These are phyloP conservation scores for Rhodinocichla rosea DNA, from an alignment of 2,113 vertebrate genomes.

Conservation along the genomic window DNA sequence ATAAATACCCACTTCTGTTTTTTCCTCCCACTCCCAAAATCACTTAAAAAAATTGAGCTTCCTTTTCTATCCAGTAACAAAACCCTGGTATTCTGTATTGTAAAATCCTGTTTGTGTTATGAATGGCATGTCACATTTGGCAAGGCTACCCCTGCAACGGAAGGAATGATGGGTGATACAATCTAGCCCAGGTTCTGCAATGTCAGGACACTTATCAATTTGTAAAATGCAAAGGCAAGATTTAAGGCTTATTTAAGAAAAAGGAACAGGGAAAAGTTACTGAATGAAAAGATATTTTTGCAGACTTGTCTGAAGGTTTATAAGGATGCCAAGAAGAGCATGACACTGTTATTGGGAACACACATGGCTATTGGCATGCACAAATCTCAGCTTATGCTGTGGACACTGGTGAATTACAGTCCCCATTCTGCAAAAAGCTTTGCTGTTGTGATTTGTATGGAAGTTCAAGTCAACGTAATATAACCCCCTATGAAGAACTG, in stretches of 20 bases:
- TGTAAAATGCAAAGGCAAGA: conserved; percentile 36
- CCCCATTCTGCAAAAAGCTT: background rate
- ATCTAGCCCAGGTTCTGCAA: conserved; percentile 17
- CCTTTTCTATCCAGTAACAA: background rate
- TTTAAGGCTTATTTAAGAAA: background rate
- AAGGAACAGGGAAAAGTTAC: background rate
- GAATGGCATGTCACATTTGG: conserved; percentile 32
- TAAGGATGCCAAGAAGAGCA: background rate
- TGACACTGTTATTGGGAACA: background rate
- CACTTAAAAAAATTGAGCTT: background rate
- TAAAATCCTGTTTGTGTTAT: background rate
- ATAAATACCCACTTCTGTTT: background rate
- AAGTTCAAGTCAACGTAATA: background rate
- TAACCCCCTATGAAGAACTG: background rate
- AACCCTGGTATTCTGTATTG: background rate
- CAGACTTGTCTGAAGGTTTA: background rate
- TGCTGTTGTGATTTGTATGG: background rate
- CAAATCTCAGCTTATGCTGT: background rate
- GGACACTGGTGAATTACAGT: background rate
- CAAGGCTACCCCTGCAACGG: conserved; percentile 35
- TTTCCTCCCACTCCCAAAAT: background rate
- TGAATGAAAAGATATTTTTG: background rate
- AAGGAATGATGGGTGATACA: conserved; percentile 32
- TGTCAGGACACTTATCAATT: conserved; percentile 38
- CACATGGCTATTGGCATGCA: background rate